phyloP scores from a whole-genome alignment of 2,113 vertebrate genomes.

The Circaetus gallicus region DNA sequence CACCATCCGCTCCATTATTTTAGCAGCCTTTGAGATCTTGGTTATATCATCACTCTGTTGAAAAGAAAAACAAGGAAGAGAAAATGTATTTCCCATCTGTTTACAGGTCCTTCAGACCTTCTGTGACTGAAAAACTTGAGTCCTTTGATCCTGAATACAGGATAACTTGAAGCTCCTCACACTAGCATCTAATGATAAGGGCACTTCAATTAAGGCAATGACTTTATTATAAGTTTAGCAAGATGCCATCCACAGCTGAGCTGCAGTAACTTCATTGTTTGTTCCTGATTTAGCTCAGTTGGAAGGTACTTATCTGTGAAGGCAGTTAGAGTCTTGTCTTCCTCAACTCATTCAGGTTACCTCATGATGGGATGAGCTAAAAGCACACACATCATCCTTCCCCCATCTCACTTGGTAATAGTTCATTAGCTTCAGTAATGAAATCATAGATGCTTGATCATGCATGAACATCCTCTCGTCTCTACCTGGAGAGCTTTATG shows the following conservation, averaged over 20 bases:
- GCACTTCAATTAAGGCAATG: not conserved
- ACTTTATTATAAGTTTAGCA: not conserved
- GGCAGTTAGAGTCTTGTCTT: not conserved
- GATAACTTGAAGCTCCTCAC: not conserved
- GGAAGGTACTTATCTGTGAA: not conserved
- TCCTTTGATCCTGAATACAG: not conserved
- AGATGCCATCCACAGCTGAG: not conserved
- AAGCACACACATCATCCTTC: not conserved
- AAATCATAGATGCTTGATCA: not conserved
- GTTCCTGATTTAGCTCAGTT: not conserved
- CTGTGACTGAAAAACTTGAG: not conserved
- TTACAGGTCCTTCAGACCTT: not conserved
- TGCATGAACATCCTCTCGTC: not conserved
- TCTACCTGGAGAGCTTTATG: not conserved
- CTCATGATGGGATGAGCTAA: not conserved
- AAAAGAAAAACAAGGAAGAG: not conserved
- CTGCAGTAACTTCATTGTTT: not conserved
- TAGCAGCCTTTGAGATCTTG: conserved; percentile 77
- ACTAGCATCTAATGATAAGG: not conserved
- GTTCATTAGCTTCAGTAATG: not conserved
- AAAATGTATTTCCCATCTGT: not conserved
- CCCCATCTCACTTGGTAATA: not conserved
- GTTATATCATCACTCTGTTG: conserved; percentile 78
- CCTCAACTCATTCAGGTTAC: not conserved
- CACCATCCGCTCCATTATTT: conserved; percentile 90